Conservation (phyloP, 1,140 invertebrate genomes). For the Bombus confusus region DNA sequence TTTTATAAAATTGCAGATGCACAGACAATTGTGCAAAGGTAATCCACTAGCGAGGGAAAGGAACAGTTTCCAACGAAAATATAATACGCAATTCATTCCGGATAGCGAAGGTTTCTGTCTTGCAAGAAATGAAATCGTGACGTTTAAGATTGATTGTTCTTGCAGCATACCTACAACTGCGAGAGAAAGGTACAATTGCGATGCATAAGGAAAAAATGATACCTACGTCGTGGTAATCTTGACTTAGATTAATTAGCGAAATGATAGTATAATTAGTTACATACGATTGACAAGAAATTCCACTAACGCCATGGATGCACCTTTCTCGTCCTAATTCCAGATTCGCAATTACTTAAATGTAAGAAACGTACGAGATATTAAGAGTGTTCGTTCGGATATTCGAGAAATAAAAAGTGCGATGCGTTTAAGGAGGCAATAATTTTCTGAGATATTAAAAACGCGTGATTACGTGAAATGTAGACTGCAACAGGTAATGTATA, state of each 20-base stretch:
- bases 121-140: conserved; percentile 57
- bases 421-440: not conserved
- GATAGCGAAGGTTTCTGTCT: conserved; percentile 35
- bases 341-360: not conserved
- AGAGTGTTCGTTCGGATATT: not conserved
- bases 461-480: not conserved
- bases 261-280: conserved; percentile 73
- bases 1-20: not conserved
- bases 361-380: not conserved
- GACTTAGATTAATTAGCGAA: conserved; percentile 70
- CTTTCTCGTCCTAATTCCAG: not conserved
- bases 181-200: conserved; percentile 1
- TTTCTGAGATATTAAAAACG: not conserved
- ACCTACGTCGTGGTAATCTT: not conserved
- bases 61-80: not conserved
- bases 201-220: conserved; percentile 49
- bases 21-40: not conserved
- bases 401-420: too few species aligned
- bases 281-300: conserved; percentile 64
- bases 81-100: conserved; percentile 38
- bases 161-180: conserved; percentile 31
- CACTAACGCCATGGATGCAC: conserved; percentile 47
- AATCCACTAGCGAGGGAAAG: not conserved
- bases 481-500: conserved; percentile 29
- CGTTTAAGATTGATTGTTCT: conserved; percentile 58